phyloP scores from a whole-genome alignment of 2,888 invertebrate genomes.

The Pandemis heparana region DNA sequence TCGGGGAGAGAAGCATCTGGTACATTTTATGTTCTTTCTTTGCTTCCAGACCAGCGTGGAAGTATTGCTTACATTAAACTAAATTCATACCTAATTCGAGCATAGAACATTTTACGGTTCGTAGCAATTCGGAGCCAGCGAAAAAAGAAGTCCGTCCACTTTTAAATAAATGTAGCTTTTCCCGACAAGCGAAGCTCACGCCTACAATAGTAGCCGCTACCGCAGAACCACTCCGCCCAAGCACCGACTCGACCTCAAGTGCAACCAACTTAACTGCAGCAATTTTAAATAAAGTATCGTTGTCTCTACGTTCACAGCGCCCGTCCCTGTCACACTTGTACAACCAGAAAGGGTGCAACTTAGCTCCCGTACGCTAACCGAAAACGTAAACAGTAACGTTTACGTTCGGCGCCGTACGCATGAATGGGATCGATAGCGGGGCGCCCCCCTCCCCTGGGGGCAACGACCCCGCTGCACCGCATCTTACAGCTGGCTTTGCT shows the following conservation, averaged over 20 bases:
- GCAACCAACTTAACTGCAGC: not conserved
- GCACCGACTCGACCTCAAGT: not conserved
- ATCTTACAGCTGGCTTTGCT: constrained; percentile 42
- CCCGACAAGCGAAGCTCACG: not conserved
- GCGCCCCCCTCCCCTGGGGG: constrained; percentile 44
- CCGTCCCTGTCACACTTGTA: not conserved
- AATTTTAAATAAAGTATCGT: not conserved
- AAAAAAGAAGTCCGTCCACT: not conserved
- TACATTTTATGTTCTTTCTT: too few relatives aligned
- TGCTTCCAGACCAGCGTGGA: too few relatives aligned
- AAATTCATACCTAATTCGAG: too few relatives aligned
- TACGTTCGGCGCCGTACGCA: constrained; percentile 51
- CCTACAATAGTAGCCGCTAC: too few relatives aligned
- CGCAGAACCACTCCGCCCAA: not conserved
- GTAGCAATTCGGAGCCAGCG: too few relatives aligned
- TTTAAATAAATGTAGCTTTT: not conserved
- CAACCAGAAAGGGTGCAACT: not conserved
- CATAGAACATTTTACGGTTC: too few relatives aligned
- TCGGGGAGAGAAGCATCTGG: too few relatives aligned
- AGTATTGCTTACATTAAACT: too few relatives aligned
- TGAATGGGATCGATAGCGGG: constrained; percentile 70
- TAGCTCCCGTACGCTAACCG: constrained; percentile 1
- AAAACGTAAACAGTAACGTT: constrained; percentile 37
- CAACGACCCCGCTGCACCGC: constrained; percentile 38
- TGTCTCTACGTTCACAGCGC: not conserved